A percentile compares a stretch with the other conserved stretches of the same genome.
phyloP scores from a whole-genome alignment of 2,113 vertebrate genomes.

The Marmota flaviventris region DNA sequence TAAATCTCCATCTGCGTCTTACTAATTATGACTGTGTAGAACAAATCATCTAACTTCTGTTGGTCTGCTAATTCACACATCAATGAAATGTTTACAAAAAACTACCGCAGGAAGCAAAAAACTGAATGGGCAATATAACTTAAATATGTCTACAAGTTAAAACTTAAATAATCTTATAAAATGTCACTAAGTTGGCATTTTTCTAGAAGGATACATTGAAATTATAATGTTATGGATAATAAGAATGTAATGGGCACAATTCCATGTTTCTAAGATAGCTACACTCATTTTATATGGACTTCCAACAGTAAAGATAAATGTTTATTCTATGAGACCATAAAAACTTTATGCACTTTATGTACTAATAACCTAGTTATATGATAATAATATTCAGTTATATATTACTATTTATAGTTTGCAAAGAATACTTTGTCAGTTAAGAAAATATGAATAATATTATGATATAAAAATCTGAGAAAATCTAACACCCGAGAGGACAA shows the following conservation, averaged over 20 bases:
- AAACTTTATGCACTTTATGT: slow-evolving; percentile 37
- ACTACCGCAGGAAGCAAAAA: not conserved
- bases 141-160: not conserved
- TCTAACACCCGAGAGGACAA: not conserved
- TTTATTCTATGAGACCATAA: slow-evolving; percentile 67
- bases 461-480: slow-evolving; percentile 60
- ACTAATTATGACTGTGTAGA: not conserved
- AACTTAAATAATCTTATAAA: not conserved
- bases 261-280: not conserved
- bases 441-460: slow-evolving; percentile 48
- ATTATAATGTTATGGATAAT: not conserved
- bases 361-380: slow-evolving; percentile 38
- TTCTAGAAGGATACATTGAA: not conserved
- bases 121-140: not conserved
- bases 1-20: not conserved
- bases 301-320: slow-evolving; percentile 76
- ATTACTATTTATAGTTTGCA: slow-evolving; percentile 68
- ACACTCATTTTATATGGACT: slow-evolving; percentile 57
- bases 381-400: slow-evolving; percentile 62
- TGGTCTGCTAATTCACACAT: not conserved
- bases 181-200: not conserved
- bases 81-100: not conserved
- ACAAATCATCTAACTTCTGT: not conserved
- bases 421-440: slow-evolving; percentile 73
- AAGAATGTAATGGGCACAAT: slow-evolving; percentile 8